Percentiles rank a stretch among this genome's conserved stretches.
These are phyloP conservation scores for Hecatera dysodea DNA, from an alignment of 2,888 invertebrate genomes.

Conservation along the genomic window DNA sequence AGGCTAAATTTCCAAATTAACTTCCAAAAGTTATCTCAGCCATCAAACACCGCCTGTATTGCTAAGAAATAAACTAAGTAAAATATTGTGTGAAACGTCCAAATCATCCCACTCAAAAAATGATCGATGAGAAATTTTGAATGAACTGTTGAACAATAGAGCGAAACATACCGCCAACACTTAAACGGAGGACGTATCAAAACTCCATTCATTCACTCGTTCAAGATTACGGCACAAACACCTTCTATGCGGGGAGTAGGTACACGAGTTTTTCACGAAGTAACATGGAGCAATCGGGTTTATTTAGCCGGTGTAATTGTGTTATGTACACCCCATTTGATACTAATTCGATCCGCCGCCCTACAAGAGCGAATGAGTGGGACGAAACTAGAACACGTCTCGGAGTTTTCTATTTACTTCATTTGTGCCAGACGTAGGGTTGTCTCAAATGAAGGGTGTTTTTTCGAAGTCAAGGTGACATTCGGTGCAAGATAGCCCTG, in stretches of 20 bases:
- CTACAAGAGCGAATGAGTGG: slow-evolving; percentile 51
- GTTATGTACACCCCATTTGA: slow-evolving; percentile 70
- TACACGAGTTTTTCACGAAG: slow-evolving; percentile 30
- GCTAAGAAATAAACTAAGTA: not conserved
- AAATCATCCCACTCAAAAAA: slow-evolving; percentile 24
- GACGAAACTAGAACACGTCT: slow-evolving; percentile 47
- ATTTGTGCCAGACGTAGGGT: slow-evolving; percentile 5
- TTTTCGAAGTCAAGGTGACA: not conserved
- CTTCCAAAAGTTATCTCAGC: not conserved
- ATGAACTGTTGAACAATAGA: slow-evolving; percentile 17
- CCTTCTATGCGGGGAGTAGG: slow-evolving; percentile 35
- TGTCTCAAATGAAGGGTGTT: slow-evolving; percentile 5
- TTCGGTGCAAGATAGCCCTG: not conserved
- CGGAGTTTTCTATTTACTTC: slow-evolving; percentile 34
- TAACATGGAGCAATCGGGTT: slow-evolving; percentile 47
- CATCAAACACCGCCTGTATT: not conserved
- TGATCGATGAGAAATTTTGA: slow-evolving; percentile 38
- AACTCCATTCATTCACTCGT: slow-evolving; percentile 27
- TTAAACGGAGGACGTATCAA: slow-evolving; percentile 26
- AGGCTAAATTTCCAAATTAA: not conserved
- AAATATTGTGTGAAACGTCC: not conserved
- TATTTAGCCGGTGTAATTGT: slow-evolving; percentile 62
- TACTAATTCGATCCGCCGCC: slow-evolving; percentile 70
- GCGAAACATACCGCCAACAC: slow-evolving; percentile 27
- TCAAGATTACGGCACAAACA: slow-evolving; percentile 37